Evolutionary conservation across 2,113 vertebrate genomes (phyloP).

Genomic region (Macroglossus sobrinus): DNA sequence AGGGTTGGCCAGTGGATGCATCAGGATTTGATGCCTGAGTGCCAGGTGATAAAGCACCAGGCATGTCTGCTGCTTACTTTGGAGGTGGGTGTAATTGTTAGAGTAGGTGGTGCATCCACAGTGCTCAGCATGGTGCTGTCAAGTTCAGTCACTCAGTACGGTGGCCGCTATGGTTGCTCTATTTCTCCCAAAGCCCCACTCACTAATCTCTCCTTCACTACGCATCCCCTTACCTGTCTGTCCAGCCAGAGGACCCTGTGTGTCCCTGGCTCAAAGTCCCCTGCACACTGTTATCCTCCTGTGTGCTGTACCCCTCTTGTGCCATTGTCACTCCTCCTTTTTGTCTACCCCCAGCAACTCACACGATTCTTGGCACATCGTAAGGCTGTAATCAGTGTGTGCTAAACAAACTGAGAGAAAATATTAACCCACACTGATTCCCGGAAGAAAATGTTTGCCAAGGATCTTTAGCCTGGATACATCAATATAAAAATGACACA

Average conservation of each 20-base stretch:
- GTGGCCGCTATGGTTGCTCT: background rate
- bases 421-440: background rate
- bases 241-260: background rate
- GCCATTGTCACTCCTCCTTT: background rate
- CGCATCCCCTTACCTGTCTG: background rate
- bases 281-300: background rate
- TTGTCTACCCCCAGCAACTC: background rate
- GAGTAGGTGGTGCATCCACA: accelerated
- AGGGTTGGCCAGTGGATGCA: background rate
- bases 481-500: slow-evolving; percentile 51
- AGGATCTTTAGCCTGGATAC: slow-evolving; percentile 36
- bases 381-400: background rate
- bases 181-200: background rate
- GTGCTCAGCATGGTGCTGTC: accelerated
- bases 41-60: background rate
- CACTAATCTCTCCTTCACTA: background rate
- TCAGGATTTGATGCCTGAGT: background rate
- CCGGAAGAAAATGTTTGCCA: slow-evolving; percentile 48
- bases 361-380: background rate
- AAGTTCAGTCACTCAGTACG: accelerated
- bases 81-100: background rate
- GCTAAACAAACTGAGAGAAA: background rate
- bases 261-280: background rate
- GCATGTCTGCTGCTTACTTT: background rate
- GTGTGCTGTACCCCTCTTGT: accelerated